phyloP scores from a whole-genome alignment of 2,113 vertebrate genomes.

The Perca fluviatilis region DNA sequence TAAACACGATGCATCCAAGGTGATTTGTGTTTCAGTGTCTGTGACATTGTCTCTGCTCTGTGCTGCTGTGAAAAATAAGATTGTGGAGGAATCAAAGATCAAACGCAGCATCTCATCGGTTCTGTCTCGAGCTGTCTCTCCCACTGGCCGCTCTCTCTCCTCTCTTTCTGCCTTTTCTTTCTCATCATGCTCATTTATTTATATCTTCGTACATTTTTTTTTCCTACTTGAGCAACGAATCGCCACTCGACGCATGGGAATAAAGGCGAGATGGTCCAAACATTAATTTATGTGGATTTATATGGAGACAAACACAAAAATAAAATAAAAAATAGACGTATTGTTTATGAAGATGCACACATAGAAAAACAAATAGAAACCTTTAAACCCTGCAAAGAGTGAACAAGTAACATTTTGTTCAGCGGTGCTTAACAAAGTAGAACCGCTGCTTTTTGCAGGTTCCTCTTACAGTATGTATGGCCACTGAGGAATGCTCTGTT shows the following conservation, averaged over 20 bases:
- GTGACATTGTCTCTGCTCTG: slow-evolving; percentile 47
- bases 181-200: slow-evolving; percentile 58
- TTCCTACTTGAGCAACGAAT: slow-evolving; percentile 18
- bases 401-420: slow-evolving; percentile 46
- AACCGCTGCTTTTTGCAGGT: slow-evolving; percentile 51
- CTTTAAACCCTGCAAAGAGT: slow-evolving; percentile 5
- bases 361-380: slow-evolving; percentile 1
- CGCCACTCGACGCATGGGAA: slow-evolving; percentile 4
- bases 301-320: not conserved
- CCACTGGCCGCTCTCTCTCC: slow-evolving; percentile 22
- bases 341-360: not conserved
- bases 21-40: slow-evolving; percentile 46
- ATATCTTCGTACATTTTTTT: slow-evolving; percentile 41
- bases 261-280: slow-evolving; percentile 1
- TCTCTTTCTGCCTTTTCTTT: slow-evolving; percentile 3
- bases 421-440: slow-evolving; percentile 34
- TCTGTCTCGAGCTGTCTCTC: slow-evolving; percentile 39
- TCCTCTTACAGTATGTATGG: slow-evolving; percentile 26
- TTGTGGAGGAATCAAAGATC: slow-evolving; percentile 51
- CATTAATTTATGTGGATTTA: not conserved
- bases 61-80: slow-evolving; percentile 12
- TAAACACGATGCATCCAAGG: slow-evolving; percentile 17
- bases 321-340: not conserved
- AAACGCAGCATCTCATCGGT: slow-evolving; percentile 40
- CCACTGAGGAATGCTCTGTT: slow-evolving; percentile 59